Evolutionary conservation across 2,888 invertebrate genomes (phyloP).

Genomic region (Caradrina kadenii): DNA sequence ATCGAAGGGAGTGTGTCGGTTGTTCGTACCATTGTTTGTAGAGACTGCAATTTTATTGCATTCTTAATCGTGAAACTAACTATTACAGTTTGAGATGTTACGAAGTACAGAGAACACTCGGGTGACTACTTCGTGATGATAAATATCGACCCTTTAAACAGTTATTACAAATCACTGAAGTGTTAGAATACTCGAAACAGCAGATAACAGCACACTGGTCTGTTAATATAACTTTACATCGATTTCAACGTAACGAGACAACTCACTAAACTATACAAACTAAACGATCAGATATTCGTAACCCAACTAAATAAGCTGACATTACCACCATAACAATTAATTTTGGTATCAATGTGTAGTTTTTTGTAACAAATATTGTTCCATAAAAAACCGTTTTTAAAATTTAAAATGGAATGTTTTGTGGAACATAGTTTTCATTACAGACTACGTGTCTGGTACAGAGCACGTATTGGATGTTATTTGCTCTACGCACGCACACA

Average conservation of each 20-base stretch:
- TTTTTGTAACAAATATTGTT: neutral
- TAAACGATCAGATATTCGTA: constrained; percentile 1
- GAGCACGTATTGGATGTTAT: neutral
- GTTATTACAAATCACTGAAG: constrained; percentile 7
- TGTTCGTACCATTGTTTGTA: constrained; percentile 10
- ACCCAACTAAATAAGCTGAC: constrained; percentile 56
- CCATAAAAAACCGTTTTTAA: neutral
- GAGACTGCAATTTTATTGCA: constrained; percentile 12
- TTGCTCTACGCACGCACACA: no score
- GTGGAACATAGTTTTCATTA: neutral
- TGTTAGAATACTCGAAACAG: constrained; percentile 1
- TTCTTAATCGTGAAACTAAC: neutral
- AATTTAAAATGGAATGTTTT: neutral
- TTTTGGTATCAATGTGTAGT: constrained; percentile 28
- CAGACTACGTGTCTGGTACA: neutral
- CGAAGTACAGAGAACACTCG: no score
- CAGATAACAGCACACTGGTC: neutral
- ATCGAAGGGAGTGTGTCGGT: constrained; percentile 36
- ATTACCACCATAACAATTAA: constrained; percentile 25
- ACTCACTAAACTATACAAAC: constrained; percentile 9
- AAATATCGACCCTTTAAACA: neutral
- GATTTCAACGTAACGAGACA: constrained; percentile 13
- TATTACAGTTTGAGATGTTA: neutral
- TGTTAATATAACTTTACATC: constrained; percentile 10
- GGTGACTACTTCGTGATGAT: neutral